A percentile compares a stretch with the other conserved stretches of the same genome.
phyloP scores from a whole-genome alignment of 2,888 invertebrate genomes.

The Zygogramma bicolorata region DNA sequence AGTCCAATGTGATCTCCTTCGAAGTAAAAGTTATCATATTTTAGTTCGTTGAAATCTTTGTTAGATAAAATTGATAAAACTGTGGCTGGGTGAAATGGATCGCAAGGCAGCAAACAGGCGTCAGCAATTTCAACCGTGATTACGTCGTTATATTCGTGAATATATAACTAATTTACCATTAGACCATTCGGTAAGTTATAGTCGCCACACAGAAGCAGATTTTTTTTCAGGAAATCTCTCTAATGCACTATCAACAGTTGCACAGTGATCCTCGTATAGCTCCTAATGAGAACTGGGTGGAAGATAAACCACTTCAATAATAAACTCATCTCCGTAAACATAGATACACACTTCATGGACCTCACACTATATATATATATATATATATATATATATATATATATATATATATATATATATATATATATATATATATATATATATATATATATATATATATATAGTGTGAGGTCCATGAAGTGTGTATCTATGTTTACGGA shows the following conservation, averaged over 20 bases:
- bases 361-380: too few species aligned
- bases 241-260: neutral
- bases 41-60: neutral
- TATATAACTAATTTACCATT: neutral
- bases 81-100: conserved; percentile 1
- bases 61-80: neutral
- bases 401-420: too few species aligned
- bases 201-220: neutral
- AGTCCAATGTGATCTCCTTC: too few species aligned
- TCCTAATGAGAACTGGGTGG: neutral
- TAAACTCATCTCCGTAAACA: neutral
- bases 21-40: neutral
- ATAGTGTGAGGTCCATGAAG: too few species aligned
- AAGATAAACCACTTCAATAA: conserved; percentile 1
- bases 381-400: too few species aligned
- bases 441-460: too few species aligned
- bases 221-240: neutral
- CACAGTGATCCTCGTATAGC: too few species aligned
- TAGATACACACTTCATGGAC: too few species aligned
- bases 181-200: neutral
- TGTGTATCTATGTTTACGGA: too few species aligned
- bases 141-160: neutral
- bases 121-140: conserved; percentile 2
- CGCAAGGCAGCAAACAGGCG: neutral
- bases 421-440: too few species aligned